These are phyloP conservation scores for Caenorhabditis becei DNA, from an alignment of 2,888 invertebrate genomes.

Conservation along the genomic window DNA sequence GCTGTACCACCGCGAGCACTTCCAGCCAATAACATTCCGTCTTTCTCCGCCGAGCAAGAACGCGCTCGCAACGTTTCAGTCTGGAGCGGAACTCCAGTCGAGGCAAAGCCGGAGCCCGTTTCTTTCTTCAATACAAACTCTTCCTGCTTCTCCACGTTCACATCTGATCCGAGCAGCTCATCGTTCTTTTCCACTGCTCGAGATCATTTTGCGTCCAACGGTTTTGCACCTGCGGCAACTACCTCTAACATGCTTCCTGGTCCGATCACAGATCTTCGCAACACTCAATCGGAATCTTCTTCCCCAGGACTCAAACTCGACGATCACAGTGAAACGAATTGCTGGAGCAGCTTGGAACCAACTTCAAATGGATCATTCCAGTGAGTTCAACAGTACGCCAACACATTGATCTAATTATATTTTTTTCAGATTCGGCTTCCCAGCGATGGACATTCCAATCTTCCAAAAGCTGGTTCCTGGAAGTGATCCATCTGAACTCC, in stretches of 20 bases:
- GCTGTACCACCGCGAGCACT: conserved; percentile 1
- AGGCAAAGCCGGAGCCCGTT: conserved; percentile 8
- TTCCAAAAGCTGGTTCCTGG: conserved; percentile 6
- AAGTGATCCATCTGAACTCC: neutral
- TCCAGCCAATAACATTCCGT: neutral
- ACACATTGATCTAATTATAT: neutral
- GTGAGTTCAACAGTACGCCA: conserved; percentile 13
- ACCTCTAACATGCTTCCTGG: neutral
- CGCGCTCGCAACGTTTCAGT: neutral
- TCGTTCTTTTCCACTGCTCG: neutral
- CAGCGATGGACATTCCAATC: conserved; percentile 30
- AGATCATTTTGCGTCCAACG: neutral
- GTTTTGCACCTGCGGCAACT: neutral
- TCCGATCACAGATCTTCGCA: conserved; percentile 32
- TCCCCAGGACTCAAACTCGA: conserved; percentile 26
- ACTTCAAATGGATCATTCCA: conserved; percentile 18
- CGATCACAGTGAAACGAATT: conserved; percentile 18
- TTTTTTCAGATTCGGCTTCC: conserved; percentile 32
- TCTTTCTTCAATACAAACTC: neutral
- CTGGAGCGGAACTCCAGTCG: conserved; percentile 48
- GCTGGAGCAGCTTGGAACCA: conserved; percentile 28
- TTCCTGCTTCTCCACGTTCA: neutral
- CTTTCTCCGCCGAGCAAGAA: no score
- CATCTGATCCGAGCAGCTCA: neutral
- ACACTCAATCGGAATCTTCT: conserved; percentile 42